Base-by-base conservation (phyloP, 1,140 invertebrate genomes). In the Diorhabda carinulata region DNA sequence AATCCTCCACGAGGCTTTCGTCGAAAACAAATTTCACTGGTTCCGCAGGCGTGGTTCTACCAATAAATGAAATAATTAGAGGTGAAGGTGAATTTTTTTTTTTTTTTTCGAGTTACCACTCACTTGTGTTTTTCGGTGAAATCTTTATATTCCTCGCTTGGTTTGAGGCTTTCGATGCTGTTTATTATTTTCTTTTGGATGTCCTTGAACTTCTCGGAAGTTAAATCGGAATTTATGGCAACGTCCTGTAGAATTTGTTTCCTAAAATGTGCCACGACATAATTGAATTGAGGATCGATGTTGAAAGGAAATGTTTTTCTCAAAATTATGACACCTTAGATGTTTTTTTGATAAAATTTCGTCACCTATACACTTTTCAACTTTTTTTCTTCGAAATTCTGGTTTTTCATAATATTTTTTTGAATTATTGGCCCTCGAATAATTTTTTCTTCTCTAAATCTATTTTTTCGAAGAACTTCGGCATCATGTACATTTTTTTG, bases 51-150 rank as follows among this genome's bases (percentile, higher is more conserved):
- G 88, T 86, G 57, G 90, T 91, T 85, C 90, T 93, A 77, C 25
- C 25, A 25, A 25, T 25, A 25, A 25, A 25, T 25, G 25, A 25
- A 25, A 25, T 25, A 25, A 25, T 25, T 25, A 52, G 47, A 52
- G 47, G 0, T n/a, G n/a, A 52, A 52, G 47, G n/a, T 52, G 4
- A 2, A 59, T 10, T 61, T 5, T 62, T 40, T 4, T 62, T 10
- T 61, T 5, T 62, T 40, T 4, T 62, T 42, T 42, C 43, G 8
- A 42, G n/a, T 25, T 40, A 62, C 4, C 61, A 82, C 83, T 82
- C 83, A 93, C 91, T 89, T 92, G 79, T 92, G 88, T 83, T 92
- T 93, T 73, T 91, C 90, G 71, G 90, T 90, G 74, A 94, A 93
- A 76, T 92, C 91, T 79, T 87, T 88, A 76, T 94, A 94, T 79